Base-by-base conservation (phyloP, 2,888 invertebrate species). In the Torymus aiolomorphi region DNA sequence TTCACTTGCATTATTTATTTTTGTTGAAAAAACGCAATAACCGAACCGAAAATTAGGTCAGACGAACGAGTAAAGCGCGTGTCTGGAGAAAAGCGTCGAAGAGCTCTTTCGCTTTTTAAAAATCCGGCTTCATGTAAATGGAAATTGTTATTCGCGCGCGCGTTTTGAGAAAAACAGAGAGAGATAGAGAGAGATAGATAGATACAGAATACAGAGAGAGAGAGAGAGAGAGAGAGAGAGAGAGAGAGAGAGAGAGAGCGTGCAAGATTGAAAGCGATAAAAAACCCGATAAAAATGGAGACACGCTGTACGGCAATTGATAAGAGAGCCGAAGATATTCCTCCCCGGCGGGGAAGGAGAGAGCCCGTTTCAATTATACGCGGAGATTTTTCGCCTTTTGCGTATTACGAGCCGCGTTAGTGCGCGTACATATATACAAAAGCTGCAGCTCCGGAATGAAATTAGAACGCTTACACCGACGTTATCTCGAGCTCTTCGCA, bases 121-220 rank as follows among this genome's bases (percentile, higher is more conserved):
- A 54, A 63, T 42, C 31, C 73, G 54, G 18, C 31, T 62, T 16
- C 18, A 73, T 73, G 73, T 54, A 56, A 73, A 73, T 73, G 73
- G 54, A 73, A 73, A 73, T 73, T 62, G 42, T 63, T 72, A 56
- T 57, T 63, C 63, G n/a, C n/a, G n/a, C n/a, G n/a, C n/a, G n/a
- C n/a, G n/a, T n/a, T n/a, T n/a, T 42, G 59, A 16, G 14, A 20
- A 49, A 20, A 49, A 65, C 18, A 65, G 10, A 65, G 80, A 81
- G 81, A 82, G 81, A 72, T 73, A 67, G 49, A 52, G 56, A 63
- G 13, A 63, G 42, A 42, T 2, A 24, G 61, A n/a, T n/a, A n/a
- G n/a, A n/a, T n/a, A n/a, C n/a, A n/a, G n/a, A n/a, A n/a, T n/a
- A n/a, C n/a, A n/a, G n/a, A n/a, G n/a, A 8, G 3, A 24, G 59